Evolutionary conservation across 2,797 vertebrate genomes (phyloP).

Genomic region (Sciurus vulgaris): DNA sequence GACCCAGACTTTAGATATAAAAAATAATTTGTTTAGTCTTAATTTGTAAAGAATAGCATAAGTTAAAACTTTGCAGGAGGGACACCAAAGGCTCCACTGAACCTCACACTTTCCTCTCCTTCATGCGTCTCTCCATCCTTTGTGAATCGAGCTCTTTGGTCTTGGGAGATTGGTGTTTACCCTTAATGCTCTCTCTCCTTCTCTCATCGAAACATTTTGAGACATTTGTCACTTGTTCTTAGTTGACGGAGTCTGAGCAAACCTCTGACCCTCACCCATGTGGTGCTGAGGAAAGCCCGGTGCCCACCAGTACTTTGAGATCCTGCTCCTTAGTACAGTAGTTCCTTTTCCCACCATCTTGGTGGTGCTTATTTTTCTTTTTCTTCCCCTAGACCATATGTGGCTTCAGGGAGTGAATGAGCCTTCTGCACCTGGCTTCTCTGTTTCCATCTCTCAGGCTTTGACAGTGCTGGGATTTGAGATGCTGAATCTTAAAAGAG

Average conservation of each 20-base stretch:
- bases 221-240: slow-evolving; percentile 65
- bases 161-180: slow-evolving; percentile 34
- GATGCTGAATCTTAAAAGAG: slow-evolving; percentile 9
- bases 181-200: slow-evolving; percentile 56
- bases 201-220: slow-evolving; percentile 71
- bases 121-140: not conserved
- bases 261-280: slow-evolving; percentile 68
- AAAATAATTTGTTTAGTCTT: not conserved
- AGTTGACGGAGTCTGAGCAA: slow-evolving; percentile 81
- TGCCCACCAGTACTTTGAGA: not conserved
- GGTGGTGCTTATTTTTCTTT: slow-evolving; percentile 49
- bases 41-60: not conserved
- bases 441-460: slow-evolving; percentile 51
- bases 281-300: slow-evolving; percentile 57
- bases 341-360: not conserved
- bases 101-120: too few relatives aligned
- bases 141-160: not conserved
- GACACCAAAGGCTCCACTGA: not conserved
- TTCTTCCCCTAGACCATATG: slow-evolving; percentile 68
- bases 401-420: slow-evolving; percentile 62
- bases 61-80: not conserved
- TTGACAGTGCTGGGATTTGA: not conserved
- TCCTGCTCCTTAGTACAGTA: slow-evolving; percentile 64
- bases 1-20: not conserved
- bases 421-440: slow-evolving; percentile 7